Percentiles rank a stretch among this genome's conserved stretches.
Conservation (phyloP, 1,140 invertebrate genomes). For the Leptinotarsa defecta region DNA sequence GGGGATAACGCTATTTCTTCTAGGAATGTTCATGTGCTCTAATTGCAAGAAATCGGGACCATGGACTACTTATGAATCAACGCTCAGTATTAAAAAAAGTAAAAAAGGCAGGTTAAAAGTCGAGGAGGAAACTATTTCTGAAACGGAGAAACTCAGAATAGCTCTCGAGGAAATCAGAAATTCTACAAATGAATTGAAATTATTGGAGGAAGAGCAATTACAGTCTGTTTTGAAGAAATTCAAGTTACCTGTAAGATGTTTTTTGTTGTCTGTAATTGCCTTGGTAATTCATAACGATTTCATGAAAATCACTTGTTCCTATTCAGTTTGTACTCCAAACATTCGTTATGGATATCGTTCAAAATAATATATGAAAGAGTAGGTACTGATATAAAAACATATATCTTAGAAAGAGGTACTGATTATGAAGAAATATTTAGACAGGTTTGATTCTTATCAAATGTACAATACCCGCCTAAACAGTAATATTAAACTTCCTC, state of each 20-base stretch:
- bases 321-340: too few species aligned
- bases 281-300: too few species aligned
- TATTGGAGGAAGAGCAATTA: slow-evolving; percentile 55
- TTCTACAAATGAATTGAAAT: slow-evolving; percentile 52
- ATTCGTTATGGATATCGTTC: too few species aligned
- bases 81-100: slow-evolving; percentile 55
- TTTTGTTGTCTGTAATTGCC: slow-evolving; percentile 11
- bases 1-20: slow-evolving; percentile 35
- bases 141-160: slow-evolving; percentile 51
- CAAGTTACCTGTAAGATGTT: slow-evolving; percentile 62
- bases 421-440: too few species aligned
- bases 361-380: too few species aligned
- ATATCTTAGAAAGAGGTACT: too few species aligned
- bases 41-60: slow-evolving; percentile 64
- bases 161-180: slow-evolving; percentile 57
- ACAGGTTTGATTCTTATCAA: too few species aligned
- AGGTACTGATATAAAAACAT: too few species aligned
- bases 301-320: too few species aligned
- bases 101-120: slow-evolving; percentile 54
- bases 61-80: slow-evolving; percentile 62
- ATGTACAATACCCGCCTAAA: too few species aligned
- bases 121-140: slow-evolving; percentile 53
- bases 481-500: too few species aligned
- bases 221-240: slow-evolving; percentile 59
- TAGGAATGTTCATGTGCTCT: slow-evolving; percentile 70